phyloP scores from a whole-genome alignment of 2,113 vertebrate genomes.

The Eurypyga helias region DNA sequence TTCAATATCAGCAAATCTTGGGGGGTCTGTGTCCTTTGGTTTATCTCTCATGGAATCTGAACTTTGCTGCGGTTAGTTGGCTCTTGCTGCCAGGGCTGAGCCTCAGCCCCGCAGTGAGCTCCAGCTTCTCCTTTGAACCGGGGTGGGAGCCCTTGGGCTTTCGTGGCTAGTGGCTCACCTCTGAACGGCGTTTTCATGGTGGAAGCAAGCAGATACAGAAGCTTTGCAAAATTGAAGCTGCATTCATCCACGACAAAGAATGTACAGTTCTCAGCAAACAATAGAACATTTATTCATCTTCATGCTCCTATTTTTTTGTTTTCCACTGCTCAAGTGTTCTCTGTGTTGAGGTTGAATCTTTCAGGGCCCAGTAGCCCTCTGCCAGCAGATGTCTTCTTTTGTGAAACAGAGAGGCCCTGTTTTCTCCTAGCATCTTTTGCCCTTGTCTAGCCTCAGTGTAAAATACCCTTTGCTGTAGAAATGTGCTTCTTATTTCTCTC shows the following conservation, averaged over 20 bases:
- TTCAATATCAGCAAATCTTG: not conserved
- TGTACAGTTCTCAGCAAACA: not conserved
- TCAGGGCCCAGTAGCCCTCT: not conserved
- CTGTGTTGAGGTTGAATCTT: slow-evolving; percentile 6
- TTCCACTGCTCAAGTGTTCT: not conserved
- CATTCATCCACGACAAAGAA: not conserved
- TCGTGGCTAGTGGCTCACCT: not conserved
- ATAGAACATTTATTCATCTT: not conserved
- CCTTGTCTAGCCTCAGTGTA: not conserved
- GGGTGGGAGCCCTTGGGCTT: not conserved
- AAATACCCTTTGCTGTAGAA: not conserved
- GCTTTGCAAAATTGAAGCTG: not conserved
- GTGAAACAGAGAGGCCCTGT: not conserved
- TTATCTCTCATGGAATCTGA: not conserved
- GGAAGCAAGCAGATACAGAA: not conserved
- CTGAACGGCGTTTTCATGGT: not conserved
- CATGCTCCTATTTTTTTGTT: not conserved
- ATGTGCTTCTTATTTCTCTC: not conserved
- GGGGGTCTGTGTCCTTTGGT: fast-evolving
- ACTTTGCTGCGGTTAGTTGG: not conserved
- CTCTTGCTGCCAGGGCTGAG: fast-evolving
- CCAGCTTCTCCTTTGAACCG: not conserved
- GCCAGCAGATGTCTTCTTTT: not conserved
- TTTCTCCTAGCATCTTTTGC: not conserved
- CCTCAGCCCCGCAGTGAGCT: not conserved